These are phyloP conservation scores for Oreochromis grahami DNA, from an alignment of 2,797 vertebrate species.

Conservation along the genomic window DNA sequence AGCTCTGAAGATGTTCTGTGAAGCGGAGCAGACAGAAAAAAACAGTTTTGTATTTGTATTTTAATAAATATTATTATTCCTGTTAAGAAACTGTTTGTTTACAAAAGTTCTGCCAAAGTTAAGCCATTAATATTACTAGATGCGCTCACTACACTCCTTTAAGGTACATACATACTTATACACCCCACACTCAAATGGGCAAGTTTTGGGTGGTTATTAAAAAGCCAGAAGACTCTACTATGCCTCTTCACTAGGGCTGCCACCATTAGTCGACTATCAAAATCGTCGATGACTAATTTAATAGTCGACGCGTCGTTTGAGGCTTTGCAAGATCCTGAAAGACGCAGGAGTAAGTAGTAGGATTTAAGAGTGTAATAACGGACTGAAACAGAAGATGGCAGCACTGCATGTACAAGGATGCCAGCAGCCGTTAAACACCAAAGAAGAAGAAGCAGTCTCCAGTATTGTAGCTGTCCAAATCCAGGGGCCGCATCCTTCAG, in stretches of 20 bases:
- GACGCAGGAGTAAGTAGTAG: neutral
- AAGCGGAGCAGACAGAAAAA: neutral
- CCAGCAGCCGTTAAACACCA: accelerated
- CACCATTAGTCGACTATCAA: neutral
- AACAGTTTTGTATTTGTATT: neutral
- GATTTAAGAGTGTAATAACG: accelerated
- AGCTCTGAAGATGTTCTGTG: neutral
- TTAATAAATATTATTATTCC: neutral
- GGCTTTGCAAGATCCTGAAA: neutral
- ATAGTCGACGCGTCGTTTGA: accelerated
- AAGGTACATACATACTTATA: neutral
- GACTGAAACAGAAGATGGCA: neutral
- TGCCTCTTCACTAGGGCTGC: neutral
- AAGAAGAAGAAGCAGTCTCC: neutral
- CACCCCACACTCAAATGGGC: neutral
- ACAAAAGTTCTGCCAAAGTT: neutral
- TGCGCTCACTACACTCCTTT: neutral
- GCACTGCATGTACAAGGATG: neutral
- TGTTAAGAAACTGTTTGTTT: neutral
- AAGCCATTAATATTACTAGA: conserved; percentile 6
- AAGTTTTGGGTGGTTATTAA: neutral
- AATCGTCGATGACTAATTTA: neutral
- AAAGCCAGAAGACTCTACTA: neutral
- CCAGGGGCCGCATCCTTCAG: neutral
- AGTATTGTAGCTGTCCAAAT: neutral